phyloP scores from a whole-genome alignment of 2,113 vertebrate species.

The Silurus asotus region DNA sequence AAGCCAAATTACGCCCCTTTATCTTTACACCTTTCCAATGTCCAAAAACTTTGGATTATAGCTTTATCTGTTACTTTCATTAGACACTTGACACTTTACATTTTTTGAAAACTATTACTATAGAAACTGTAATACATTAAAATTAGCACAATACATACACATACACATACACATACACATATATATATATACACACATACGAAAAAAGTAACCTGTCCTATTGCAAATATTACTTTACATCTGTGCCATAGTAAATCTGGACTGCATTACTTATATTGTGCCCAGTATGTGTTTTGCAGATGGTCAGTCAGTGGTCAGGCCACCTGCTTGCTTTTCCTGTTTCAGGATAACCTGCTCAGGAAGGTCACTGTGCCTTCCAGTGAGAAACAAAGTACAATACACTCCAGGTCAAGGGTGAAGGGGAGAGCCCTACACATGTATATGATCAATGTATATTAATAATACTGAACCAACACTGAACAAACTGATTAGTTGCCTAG shows the following conservation, averaged over 20 bases:
- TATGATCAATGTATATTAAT: not conserved
- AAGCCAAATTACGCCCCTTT: not conserved
- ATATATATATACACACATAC: not conserved
- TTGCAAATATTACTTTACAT: not conserved
- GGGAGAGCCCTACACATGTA: not conserved
- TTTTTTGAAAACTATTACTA: not conserved
- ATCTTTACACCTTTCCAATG: not conserved
- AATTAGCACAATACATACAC: not conserved
- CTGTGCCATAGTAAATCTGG: not conserved
- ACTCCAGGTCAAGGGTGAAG: conserved; percentile 61
- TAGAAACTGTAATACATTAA: not conserved
- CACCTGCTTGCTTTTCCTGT: conserved; percentile 65
- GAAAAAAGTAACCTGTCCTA: not conserved
- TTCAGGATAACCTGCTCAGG: conserved; percentile 52
- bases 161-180: no score
- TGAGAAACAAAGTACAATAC: conserved; percentile 57
- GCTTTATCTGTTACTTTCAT: not conserved
- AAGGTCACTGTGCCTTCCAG: conserved; percentile 47
- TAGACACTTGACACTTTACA: not conserved
- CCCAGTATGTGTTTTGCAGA: conserved; percentile 66
- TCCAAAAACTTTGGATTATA: not conserved
- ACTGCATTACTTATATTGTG: conserved; percentile 7
- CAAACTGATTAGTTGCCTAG: not conserved
- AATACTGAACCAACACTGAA: not conserved
- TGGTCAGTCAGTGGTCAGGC: conserved; percentile 53